Evolutionary conservation across 2,113 vertebrate genomes (phyloP).

Genomic region (Dipodomys spectabilis): DNA sequence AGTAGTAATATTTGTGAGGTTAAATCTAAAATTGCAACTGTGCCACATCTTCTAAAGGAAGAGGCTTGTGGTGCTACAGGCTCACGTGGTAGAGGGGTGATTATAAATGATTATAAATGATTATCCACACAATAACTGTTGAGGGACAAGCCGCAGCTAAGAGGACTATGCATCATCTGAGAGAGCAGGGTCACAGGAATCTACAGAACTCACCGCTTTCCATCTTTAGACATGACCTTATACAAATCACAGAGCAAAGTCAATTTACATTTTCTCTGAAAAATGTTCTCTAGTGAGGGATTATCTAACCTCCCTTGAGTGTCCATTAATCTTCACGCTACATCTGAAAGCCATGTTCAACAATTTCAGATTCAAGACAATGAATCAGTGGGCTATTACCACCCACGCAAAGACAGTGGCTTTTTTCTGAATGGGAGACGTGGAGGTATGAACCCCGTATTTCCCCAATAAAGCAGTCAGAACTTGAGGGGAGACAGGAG

Average conservation of each 20-base stretch:
- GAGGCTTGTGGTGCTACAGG: not conserved
- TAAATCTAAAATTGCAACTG: not conserved
- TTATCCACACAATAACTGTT: not conserved
- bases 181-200: not conserved
- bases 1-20: not conserved
- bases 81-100: not conserved
- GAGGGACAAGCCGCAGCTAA: not conserved
- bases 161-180: not conserved
- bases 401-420: not conserved
- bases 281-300: conserved; percentile 47
- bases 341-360: conserved; percentile 44
- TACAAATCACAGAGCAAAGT: conserved; percentile 45
- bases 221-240: conserved; percentile 46
- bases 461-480: not conserved
- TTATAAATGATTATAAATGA: not conserved
- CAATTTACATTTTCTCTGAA: conserved; percentile 61
- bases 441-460: not conserved
- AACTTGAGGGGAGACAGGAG: not conserved
- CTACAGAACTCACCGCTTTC: conserved; percentile 39
- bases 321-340: conserved; percentile 55
- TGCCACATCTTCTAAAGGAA: not conserved
- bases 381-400: not conserved
- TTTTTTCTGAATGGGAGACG: not conserved
- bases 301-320: not conserved
- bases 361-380: conserved; percentile 34